Base-by-base conservation (phyloP, 2,113 vertebrate genomes). In the Cyprinodon tularosa region DNA sequence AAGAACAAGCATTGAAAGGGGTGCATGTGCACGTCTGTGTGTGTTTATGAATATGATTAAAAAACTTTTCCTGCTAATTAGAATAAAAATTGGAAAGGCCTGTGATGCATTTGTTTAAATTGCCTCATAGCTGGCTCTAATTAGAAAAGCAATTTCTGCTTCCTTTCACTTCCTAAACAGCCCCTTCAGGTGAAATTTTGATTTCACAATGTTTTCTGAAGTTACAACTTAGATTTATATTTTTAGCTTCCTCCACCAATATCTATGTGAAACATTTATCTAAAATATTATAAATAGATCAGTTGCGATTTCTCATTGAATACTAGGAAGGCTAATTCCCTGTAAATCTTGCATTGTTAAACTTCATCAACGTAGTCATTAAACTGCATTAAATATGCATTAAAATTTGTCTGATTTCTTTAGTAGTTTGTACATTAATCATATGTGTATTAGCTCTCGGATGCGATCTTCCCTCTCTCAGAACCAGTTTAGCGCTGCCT, bases 1-100 rank as follows among this genome's bases (percentile, higher is more conserved):
- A 39, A 63, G 37, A 40, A 47, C 29, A 65, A 72, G 64, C 44
- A 65, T 72, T 83, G 53, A 77, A 68, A 82, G 14, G 37, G 37
- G 36, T 66, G 22, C 20, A 45, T 47, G 3, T 53, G 15, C 22
- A n/a, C 53, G 44, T 37, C 4, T 42, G n/a, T 65, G 42, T 4
- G 9, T 61, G 61, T n/a, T 20, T 60, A 4, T 60, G n/a, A 44
- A 44, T 53, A 12, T 39, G 47, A 20, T n/a, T 14, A 37, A 37
- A 47, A 11, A 60, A 20, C 6, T 3, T 3, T 39, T 4, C 45
- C 47, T 17, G 9, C 8, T 45, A 37, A 62, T 62, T 37, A 29
- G 36, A 62, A 9, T 22, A 8, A 40, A 37, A 50, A 48, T 6
- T 57, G 50, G 50, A 57, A 57, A 20, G 50, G 50, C 17, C 50